Evolutionary conservation across 1,140 invertebrate species (phyloP), one percentile per base, ranked within the genome.

Genomic region (Cryptotermes secundus): DNA sequence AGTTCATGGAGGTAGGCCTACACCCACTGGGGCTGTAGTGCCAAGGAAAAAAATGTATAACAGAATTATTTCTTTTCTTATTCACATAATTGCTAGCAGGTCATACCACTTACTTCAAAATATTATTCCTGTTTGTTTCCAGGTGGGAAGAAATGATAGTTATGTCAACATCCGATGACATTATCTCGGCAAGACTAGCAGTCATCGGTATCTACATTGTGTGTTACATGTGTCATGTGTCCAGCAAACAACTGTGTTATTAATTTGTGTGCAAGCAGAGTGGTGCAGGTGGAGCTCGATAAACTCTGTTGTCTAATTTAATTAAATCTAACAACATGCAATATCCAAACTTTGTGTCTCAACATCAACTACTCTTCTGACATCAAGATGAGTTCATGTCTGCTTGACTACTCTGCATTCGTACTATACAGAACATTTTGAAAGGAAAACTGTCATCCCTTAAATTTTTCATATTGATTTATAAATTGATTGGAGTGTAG

Each of bases 111-210:
- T 9, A 12, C 9, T 14, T 42, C 38, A 59, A n/a, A 59, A 19
- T 31, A 31, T 31, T 3, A 9, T 72, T 72, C 26, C 10, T 31
- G 16, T 72, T 72, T 72, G 16, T 31, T 72, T 72, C 59, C 59
- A 72, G 59, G 59, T 72, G 59, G 59, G 59, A 72, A 72, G 59
- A 72, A 72, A 72, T 72, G 59, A 72, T 72, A 72, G 59, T 72
- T 72, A 19, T 49, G 59, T 72, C 26, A 72, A 72, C 26, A 72
- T 31, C 59, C 59, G 59, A 72, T 72, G 59, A 72, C 59, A 72
- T 72, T 16, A 72, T 31, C 59, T 72, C n/a, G n/a, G n/a, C 59
- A 72, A 72, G n/a, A 72, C 59, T 72, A 72, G 59, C 59, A n/a
- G 59, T 72, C 59, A 72, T 72, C 59, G 59, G 59, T 72, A 31